Evolutionary conservation across 2,113 vertebrate genomes (phyloP), one percentile per base, ranked within the genome.

Genomic region (Ammodytes dubius): DNA sequence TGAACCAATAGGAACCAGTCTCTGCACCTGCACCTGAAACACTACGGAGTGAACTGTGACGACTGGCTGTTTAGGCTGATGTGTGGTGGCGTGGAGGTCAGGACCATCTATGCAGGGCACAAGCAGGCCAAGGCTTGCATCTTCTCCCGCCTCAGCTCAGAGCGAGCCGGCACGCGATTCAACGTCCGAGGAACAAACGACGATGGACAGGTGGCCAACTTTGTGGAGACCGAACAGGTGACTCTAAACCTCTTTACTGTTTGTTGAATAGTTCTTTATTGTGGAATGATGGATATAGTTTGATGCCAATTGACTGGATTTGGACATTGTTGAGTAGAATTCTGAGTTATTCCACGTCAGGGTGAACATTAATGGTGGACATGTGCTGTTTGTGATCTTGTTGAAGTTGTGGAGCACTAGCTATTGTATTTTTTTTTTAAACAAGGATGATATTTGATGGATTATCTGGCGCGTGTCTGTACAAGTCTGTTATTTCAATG

Each of bases 181-280:
- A 99, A 99, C 0, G 98, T 99, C 9, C 95, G 98, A n/a, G 98
- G 98, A 78, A 97, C 98, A 52, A 99, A 99, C 0, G 98, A 99
- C 43, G 97, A 99, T 1, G 98, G 98, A 9, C 98, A 99, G 0
- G 98, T 99, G 40, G 98, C 98, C 79, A 99, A 99, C 91, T 99
- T 99, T 91, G 97, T 99, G 60, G 98, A 99, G 91, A 99, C 98
- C 0, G 98, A 99, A 78, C 98, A 99, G 97, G 98, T 98, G 91
- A 80, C 40, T 69, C 10, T 1, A 1, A 40, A 27, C 27, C 27
- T 27, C 27, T 27, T 27, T 27, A 27, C 27, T 27, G 27, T 27
- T 27, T 27, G 27, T 27, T 27, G 27, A 27, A 27, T 27, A 27
- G 27, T 27, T 27, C 27, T 27, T 27, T 27, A 27, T 27, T 27